A percentile compares a stretch with the other conserved stretches of the same genome.
phyloP scores from a whole-genome alignment of 2,797 vertebrate species.

The Alosa sapidissima region DNA sequence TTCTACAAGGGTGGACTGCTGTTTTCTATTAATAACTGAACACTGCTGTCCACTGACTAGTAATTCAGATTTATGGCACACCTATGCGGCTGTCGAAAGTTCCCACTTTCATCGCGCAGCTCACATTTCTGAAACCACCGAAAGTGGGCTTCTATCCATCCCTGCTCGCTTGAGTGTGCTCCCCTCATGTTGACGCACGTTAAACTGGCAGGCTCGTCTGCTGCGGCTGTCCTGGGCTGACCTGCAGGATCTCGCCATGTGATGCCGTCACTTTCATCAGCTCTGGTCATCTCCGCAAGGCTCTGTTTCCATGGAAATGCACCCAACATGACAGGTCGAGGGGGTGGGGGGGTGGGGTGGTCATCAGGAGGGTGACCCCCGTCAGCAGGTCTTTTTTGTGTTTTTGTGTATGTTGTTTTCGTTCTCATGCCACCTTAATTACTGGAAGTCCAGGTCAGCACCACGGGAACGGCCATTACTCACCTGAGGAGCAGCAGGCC shows the following conservation, averaged over 20 bases:
- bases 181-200: background rate
- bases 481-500: conserved; percentile 19
- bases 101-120: no score
- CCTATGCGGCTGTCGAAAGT: background rate
- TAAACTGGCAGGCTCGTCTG: background rate
- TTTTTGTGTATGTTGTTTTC: background rate
- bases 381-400: background rate
- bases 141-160: background rate
- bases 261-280: background rate
- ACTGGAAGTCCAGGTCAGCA: background rate
- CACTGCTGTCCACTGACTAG: background rate
- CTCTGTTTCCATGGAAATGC: background rate
- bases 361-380: background rate
- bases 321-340: background rate
- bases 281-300: background rate
- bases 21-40: background rate
- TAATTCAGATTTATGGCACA: background rate
- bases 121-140: background rate
- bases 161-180: background rate
- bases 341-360: background rate
- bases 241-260: background rate
- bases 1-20: background rate
- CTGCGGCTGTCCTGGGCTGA: background rate
- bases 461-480: background rate
- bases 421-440: background rate